These are phyloP conservation scores for Apteryx mantelli DNA, from an alignment of 2,113 vertebrate species.

Conservation along the genomic window DNA sequence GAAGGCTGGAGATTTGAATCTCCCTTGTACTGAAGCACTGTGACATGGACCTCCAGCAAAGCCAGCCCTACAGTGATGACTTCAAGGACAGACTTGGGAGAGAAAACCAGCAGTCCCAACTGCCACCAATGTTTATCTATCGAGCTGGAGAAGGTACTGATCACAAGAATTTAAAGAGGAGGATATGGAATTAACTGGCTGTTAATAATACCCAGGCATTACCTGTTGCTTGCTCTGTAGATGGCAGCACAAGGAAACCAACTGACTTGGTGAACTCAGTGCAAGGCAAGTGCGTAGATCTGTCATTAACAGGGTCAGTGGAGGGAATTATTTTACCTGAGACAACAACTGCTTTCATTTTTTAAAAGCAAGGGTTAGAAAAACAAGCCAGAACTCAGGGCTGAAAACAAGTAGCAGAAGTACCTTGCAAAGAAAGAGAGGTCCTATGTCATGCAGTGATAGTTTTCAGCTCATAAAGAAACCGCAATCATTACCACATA, in stretches of 20 bases:
- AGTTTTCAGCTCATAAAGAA: constrained; percentile 12
- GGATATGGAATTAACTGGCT: neutral
- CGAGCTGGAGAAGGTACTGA: neutral
- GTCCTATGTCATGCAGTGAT: neutral
- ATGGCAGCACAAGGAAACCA: constrained; percentile 70
- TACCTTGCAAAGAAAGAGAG: neutral
- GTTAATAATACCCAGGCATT: neutral
- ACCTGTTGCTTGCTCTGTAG: constrained; percentile 61
- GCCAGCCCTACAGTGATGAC: too few species aligned
- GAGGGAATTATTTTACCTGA: constrained; percentile 14
- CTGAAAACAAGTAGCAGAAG: constrained; percentile 9
- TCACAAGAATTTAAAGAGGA: neutral
- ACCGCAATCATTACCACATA: neutral
- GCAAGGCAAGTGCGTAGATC: neutral
- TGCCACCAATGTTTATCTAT: neutral
- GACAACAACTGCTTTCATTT: constrained; percentile 44
- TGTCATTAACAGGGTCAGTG: constrained; percentile 13
- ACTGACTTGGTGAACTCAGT: neutral
- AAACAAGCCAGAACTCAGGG: neutral
- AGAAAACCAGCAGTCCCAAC: neutral
- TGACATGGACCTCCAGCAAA: neutral
- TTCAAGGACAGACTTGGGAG: neutral
- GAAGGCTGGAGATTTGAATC: neutral
- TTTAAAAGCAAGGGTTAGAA: constrained; percentile 20
- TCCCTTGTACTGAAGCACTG: neutral